These are phyloP conservation scores for Montipora capricornis DNA, from an alignment of 64 coral and sea anemone genomes.

Conservation along the genomic window DNA sequence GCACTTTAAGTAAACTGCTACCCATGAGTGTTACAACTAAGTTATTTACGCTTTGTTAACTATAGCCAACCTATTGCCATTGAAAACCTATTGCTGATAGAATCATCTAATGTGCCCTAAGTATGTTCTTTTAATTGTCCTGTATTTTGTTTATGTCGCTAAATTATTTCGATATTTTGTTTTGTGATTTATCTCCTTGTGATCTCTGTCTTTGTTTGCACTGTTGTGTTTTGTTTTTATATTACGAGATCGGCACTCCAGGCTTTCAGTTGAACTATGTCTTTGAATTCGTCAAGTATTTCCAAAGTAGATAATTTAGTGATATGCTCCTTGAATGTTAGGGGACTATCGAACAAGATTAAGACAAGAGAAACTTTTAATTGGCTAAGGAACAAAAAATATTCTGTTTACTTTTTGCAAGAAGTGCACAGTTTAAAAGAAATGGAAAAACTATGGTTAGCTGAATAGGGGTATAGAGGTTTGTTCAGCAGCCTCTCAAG, in stretches of 20 bases:
- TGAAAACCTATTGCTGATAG: neutral
- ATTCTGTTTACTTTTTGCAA: constrained; percentile 10
- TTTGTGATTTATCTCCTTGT: no score
- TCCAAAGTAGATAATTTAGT: neutral
- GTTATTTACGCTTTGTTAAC: neutral
- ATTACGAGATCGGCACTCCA: no score
- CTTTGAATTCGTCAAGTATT: no score
- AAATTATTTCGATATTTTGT: no score
- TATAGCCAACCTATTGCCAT: neutral
- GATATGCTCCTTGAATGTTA: constrained; percentile 23
- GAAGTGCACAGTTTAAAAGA: neutral
- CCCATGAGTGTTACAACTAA: neutral
- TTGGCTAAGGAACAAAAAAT: neutral
- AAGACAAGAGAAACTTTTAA: constrained; percentile 28
- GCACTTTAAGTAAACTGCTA: neutral
- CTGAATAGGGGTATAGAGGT: constrained; percentile 8
- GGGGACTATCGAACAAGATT: constrained; percentile 24
- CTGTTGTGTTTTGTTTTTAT: no score
- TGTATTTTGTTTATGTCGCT: neutral
- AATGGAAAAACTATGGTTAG: constrained; percentile 18
- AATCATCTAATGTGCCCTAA: constrained; percentile 11
- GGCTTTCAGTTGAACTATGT: no score
- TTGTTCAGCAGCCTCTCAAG: constrained; percentile 23
- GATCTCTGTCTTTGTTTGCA: no score
- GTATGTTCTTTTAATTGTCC: neutral